These are phyloP conservation scores for Allygus modestus DNA, from an alignment of 2,888 invertebrate genomes.

Conservation along the genomic window DNA sequence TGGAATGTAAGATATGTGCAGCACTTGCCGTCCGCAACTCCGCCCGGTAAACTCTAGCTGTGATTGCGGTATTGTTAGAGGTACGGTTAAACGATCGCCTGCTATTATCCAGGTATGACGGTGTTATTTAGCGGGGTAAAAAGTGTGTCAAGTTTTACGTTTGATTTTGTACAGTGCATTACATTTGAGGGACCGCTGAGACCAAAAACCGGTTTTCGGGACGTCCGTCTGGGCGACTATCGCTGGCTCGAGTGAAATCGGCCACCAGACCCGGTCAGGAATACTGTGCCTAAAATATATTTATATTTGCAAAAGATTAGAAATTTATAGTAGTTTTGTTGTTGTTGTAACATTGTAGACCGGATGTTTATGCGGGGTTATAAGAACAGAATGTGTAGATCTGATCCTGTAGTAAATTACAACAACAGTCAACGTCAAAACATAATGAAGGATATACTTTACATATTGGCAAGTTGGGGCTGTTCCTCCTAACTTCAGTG, in stretches of 20 bases:
- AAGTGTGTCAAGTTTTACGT: constrained; percentile 17
- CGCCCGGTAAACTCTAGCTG: background rate
- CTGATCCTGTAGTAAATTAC: no score
- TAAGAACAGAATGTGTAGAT: no score
- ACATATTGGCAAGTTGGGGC: no score
- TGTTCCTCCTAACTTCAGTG: no score
- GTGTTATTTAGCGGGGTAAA: constrained; percentile 4
- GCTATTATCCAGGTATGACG: background rate
- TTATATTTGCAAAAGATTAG: no score
- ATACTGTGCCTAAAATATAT: constrained; percentile 19
- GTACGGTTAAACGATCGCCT: background rate
- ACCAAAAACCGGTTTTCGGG: constrained; percentile 27
- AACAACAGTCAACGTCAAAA: no score
- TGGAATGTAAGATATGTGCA: constrained; percentile 21
- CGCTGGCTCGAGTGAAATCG: constrained; percentile 18
- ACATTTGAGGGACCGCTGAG: constrained; percentile 40
- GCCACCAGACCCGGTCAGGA: constrained; percentile 16
- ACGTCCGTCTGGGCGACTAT: constrained; percentile 28
- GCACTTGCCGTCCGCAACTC: constrained; percentile 15
- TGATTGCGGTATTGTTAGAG: constrained; percentile 7
- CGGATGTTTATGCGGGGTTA: no score
- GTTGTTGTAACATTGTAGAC: no score
- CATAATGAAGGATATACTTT: no score
- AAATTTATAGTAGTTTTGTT: no score
- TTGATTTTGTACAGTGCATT: constrained; percentile 32